Base-by-base conservation (phyloP, 2,113 vertebrate species). In the Macheiramphus alcinus region DNA sequence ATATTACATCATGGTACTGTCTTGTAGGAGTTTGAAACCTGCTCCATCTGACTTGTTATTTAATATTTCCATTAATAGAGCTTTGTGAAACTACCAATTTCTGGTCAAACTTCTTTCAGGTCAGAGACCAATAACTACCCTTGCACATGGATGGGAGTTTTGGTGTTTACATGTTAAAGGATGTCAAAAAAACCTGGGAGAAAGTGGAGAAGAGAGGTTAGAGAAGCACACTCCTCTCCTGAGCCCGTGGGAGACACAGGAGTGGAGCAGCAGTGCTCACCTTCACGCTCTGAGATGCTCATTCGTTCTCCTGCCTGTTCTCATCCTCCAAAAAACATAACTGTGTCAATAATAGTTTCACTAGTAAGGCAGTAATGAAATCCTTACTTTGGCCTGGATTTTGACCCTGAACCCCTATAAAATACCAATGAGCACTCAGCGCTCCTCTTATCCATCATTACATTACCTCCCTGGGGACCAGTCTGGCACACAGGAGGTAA, bases 21-120 rank as follows among this genome's bases (percentile, higher is more conserved):
- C 48, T 62, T 1, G 43, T 88, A 66, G 67, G 87, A 97, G 84
- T 92, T 22, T 32, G 71, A 96, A 93, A 91, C 52, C 91, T 86
- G 55, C 76, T 95, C 62, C 80, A 93, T 89, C 87, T 96, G 94
- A 96, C 90, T 66, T 18, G 55, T 55, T 88, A 86, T 94, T 95
- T 85, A 68, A 59, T 61, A 36, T 76, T 91, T 85, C 89, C 70
- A 92, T 56, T 94, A 94, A 81, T 4, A 80, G 63, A 86, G 22
- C 45, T 79, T 27, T 18, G 38, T 31, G 52, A 90, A 86, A 88
- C 18, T 27, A 75, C 27, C 1, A 1, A 4, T 76, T 87, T 79
- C 76, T 88, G 65, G 52, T 40, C 3, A 23, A 84, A 85, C 19
- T 79, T 86, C 40, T 88, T 22, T 38, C 27, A 43, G n/a, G 50